Evolutionary conservation across 2,113 vertebrate species (phyloP).

Genomic region (Pavo muticus): DNA sequence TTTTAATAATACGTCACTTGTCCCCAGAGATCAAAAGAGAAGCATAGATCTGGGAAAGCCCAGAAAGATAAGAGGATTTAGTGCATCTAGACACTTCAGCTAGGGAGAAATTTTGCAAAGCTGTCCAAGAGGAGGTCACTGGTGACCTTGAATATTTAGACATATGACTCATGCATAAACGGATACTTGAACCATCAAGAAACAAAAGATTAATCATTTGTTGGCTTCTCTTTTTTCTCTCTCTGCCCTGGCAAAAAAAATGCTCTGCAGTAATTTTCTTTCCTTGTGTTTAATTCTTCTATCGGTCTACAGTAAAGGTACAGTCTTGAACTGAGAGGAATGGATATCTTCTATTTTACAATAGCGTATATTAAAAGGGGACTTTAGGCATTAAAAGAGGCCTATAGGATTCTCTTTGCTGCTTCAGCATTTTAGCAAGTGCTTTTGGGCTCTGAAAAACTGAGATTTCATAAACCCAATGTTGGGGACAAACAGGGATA

Average conservation of each 20-base stretch:
- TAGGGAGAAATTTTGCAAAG: background rate
- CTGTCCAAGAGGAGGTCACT: constrained; percentile 6
- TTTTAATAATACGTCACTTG: background rate
- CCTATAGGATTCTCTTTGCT: background rate
- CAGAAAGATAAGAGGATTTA: background rate
- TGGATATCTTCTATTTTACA: background rate
- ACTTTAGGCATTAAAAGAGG: background rate
- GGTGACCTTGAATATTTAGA: constrained; percentile 53
- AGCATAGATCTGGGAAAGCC: background rate
- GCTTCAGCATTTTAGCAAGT: background rate
- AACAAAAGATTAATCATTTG: constrained; percentile 20
- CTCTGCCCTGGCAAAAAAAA: background rate
- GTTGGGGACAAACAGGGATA: background rate
- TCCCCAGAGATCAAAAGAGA: background rate
- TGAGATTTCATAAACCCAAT: background rate
- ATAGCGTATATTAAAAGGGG: background rate
- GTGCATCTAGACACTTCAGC: background rate
- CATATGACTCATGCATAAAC: constrained; percentile 60
- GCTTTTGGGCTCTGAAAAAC: background rate
- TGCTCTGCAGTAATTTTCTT: background rate
- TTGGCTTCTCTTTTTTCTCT: background rate
- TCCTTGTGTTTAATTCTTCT: background rate
- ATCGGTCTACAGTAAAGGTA: background rate
- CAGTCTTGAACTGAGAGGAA: background rate
- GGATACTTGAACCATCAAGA: constrained; percentile 1